Base-by-base conservation (phyloP, 92 coral and sea anemone species). In the Palythoa heliodiscus region DNA sequence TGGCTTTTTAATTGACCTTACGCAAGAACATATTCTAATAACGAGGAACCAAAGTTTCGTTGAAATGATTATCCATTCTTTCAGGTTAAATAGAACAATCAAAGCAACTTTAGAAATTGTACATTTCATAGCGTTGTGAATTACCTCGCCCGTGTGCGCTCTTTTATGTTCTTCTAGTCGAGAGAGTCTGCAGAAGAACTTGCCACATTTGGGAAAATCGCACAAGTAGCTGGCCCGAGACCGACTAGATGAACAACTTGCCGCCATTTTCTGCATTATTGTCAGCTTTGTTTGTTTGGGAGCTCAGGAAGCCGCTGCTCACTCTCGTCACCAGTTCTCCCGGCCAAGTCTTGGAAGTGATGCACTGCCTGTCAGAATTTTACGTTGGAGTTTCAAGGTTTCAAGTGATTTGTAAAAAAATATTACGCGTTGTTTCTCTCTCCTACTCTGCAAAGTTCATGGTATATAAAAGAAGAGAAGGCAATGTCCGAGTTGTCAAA, bases 101-200 rank as follows among this genome's bases (percentile, higher is more conserved):
- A 55, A 55, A 55, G 61, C 61, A 12, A 55, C 7, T 8, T 3
- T 5, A 43, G 3, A 43, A 3, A 43, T 8, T 43, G 50, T 43
- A 8, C 9, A 43, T 43, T 43, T 43, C 4, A 22, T 48, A 7
- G 4, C 47, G 61, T 11, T 17, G 20, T 72, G 71, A 38, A 76
- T 66, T 83, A 96, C 99, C 99, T 93, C 99, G 43, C 96, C 97
- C 11, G 98, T 96, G 89, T 96, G 99, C 47, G 73, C 79, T 78
- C 98, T 69, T 86, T 92, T 91, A 90, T 96, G 99, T 74, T 91
- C 93, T 43, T 87, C 75, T 12, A 96, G 86, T 85, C 95, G 75
- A 40, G 75, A 73, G 50, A 71, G 53, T 68, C 91, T 96, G 10
- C 54, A 77, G 91, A 91, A 94, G 43, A 86, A 63, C 82, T 94